Evolutionary conservation across 92 coral and sea anemone genomes (phyloP), one percentile per base, ranked within the genome.

Genomic region (Umimayanthus chanpuru): DNA sequence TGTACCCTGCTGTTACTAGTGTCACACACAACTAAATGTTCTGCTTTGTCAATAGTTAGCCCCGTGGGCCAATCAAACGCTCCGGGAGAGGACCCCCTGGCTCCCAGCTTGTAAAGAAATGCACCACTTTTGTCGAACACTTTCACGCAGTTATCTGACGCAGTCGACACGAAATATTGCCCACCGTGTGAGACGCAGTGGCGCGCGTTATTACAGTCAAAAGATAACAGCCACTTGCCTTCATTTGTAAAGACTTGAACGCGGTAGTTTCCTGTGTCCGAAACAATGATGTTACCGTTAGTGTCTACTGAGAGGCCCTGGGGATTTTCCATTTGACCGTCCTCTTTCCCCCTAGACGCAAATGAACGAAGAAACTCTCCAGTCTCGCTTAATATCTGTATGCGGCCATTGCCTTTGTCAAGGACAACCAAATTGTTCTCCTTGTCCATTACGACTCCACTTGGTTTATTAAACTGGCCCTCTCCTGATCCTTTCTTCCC

Each of bases 21-120:
- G 65, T 90, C 93, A 81, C 93, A 90, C 47, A 90, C 90, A 74
- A 90, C 76, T 30, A 90, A 83, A 61, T 81, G 93, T 28, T 81
- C 93, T 16, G 88, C 47, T 80, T 87, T 87, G 88, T 90, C 87
- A 23, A 90, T 71, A n/a, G 90, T 61, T 20, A 90, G 79, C n/a
- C 93, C 90, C 6, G 87, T 82, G 18, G 90, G 90, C 76, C 85
- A 67, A 38, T 75, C 89, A 39, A 90, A 80, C 21, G 88, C 85
- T 10, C 93, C 93, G 12, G 76, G 88, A 6, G 90, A 79, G 26
- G 85, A 23, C 9, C 93, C 93, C 49, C 79, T 26, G 15, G 58
- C 23, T 29, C 93, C 93, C 12, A 79, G 77, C 68, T 90, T 80
- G 20, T 77, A 75, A 20, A 81, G 36, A 64, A 87, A 90, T 50